Evolutionary conservation across 2,797 vertebrate genomes (phyloP), one percentile per base, ranked within the genome.

Genomic region (Mionectes olivaceus): DNA sequence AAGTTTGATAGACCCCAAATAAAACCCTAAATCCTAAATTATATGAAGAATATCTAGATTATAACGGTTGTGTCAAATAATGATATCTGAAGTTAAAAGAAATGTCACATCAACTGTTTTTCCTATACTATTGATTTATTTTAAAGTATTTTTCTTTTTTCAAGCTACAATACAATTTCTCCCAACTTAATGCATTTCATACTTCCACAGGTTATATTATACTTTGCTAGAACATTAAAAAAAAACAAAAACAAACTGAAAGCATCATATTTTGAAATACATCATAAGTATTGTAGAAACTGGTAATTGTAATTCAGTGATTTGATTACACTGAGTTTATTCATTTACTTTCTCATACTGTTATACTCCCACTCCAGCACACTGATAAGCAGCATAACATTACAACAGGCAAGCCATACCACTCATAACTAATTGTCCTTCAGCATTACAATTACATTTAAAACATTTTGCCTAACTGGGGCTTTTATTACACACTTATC

Each of bases 301-400:
- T 19, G 85, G 47, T 76, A 94, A 85, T 55, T 89, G 81, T 81
- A 91, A 50, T 39, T 81, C 61, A 78, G 63, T 83, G 75, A 96
- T 92, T 93, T 93, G 74, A 92, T 96, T 95, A 59, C 30, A 55
- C n/a, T 81, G 37, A 74, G 50, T 90, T 96, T 93, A 94, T 96
- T 96, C 68, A 94, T 87, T 93, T 95, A 90, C 61, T 93, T 81
- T 79, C 82, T 19, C 33, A 81, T 63, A 74, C 52, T 81, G 43
- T 73, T 90, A 41, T 73, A 69, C n/a, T 78, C 56, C 64, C 65
- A 87, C 79, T 95, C 87, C 64, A 90, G 74, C 84, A 80, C 52
- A 78, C 33, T n/a, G 63, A 83, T 69, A 93, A 95, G 39, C 39
- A 74, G 68, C 7, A 4, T n/a, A 94, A 74, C 8, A 24, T 90